phyloP scores from a whole-genome alignment of 2,113 vertebrate species.

The Pyrgilauda ruficollis region DNA sequence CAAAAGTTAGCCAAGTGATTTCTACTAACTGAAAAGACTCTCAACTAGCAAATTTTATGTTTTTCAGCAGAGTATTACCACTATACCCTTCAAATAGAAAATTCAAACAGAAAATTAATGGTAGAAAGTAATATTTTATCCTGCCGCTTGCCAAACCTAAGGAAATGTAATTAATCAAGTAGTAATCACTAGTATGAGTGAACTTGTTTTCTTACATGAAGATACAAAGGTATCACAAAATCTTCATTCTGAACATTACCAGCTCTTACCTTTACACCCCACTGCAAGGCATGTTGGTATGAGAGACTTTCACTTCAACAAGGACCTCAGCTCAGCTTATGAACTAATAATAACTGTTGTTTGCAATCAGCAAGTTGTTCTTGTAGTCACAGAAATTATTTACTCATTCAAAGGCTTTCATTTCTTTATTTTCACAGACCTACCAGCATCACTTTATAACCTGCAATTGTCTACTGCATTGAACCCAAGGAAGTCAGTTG shows the following conservation, averaged over 20 bases:
- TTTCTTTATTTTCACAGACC: not conserved
- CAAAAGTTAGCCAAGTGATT: not conserved
- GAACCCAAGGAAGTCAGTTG: slow-evolving; percentile 10
- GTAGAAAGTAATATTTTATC: not conserved
- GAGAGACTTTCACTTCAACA: not conserved
- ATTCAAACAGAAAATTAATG: not conserved
- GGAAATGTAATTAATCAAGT: not conserved
- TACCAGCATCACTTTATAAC: not conserved
- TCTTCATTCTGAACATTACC: not conserved
- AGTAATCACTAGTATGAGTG: not conserved
- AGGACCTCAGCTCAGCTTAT: not conserved
- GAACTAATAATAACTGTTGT: not conserved
- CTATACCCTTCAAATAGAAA: not conserved
- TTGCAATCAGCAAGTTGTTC: not conserved
- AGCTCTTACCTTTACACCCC: not conserved
- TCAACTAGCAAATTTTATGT: not conserved
- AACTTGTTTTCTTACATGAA: not conserved
- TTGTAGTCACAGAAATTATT: not conserved
- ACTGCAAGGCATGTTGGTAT: not conserved
- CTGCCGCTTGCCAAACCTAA: not conserved
- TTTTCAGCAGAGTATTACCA: not conserved
- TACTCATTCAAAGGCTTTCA: not conserved
- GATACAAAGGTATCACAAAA: not conserved
- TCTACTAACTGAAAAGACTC: not conserved
- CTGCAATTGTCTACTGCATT: not conserved